Conservation (phyloP, 2,888 invertebrate species). For the Ethmia dodecea region DNA sequence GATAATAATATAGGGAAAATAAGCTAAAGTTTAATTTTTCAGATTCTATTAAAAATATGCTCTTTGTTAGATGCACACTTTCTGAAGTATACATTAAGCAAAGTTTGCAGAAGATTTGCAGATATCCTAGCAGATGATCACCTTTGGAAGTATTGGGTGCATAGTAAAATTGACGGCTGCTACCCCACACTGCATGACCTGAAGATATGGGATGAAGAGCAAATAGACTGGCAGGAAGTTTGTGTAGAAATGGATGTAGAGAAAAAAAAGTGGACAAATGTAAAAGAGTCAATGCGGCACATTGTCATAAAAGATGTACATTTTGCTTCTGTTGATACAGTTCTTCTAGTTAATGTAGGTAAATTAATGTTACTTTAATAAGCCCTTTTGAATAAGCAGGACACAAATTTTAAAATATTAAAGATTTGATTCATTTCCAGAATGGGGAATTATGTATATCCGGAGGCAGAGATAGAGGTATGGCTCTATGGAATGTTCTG, state of each 20-base stretch:
- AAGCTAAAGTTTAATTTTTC: slow-evolving; percentile 28
- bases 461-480: slow-evolving; percentile 77
- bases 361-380: slow-evolving; percentile 1
- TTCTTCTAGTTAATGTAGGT: slow-evolving; percentile 76
- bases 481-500: slow-evolving; percentile 71
- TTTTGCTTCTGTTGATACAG: slow-evolving; percentile 77
- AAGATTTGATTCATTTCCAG: slow-evolving; percentile 32
- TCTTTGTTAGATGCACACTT: slow-evolving; percentile 76
- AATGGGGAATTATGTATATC: slow-evolving; percentile 72
- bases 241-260: slow-evolving; percentile 80
- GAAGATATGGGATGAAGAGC: slow-evolving; percentile 49
- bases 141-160: slow-evolving; percentile 75
- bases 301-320: slow-evolving; percentile 72
- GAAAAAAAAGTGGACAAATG: slow-evolving; percentile 72
- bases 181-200: slow-evolving; percentile 58
- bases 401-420: background rate
- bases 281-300: slow-evolving; percentile 59
- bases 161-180: slow-evolving; percentile 51
- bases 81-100: slow-evolving; percentile 68
- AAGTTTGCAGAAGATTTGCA: slow-evolving; percentile 76
- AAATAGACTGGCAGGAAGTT: slow-evolving; percentile 73
- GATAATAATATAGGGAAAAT: background rate
- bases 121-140: slow-evolving; percentile 74
- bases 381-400: background rate
- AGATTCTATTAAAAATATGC: slow-evolving; percentile 80